A percentile compares a stretch with the other conserved stretches of the same genome.
These are phyloP conservation scores for Cheirogaleus major DNA, from an alignment of 2,797 vertebrate genomes.

Conservation along the genomic window DNA sequence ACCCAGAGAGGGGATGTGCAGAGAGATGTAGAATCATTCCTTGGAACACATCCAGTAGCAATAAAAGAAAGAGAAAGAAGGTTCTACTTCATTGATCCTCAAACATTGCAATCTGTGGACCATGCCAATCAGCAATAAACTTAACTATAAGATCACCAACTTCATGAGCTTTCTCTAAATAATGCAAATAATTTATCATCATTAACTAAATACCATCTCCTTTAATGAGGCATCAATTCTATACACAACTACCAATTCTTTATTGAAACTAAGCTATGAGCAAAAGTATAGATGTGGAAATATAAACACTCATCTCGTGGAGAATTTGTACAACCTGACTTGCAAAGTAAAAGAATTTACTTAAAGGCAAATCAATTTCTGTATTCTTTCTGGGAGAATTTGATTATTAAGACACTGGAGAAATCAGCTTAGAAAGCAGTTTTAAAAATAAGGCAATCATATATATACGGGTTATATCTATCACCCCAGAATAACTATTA, in stretches of 20 bases:
- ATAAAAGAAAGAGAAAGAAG: not conserved
- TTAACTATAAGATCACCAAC: not conserved
- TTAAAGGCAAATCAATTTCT: not conserved
- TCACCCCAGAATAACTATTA: not conserved
- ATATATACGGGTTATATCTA: not conserved
- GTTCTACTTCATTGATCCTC: not conserved
- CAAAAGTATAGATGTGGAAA: not conserved
- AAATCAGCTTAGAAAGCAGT: not conserved
- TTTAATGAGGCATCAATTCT: not conserved
- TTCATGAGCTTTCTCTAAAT: not conserved
- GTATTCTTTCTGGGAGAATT: not conserved
- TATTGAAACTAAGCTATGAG: not conserved
- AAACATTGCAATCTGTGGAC: not conserved
- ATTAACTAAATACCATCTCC: not conserved
- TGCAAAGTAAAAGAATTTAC: constrained; percentile 23
- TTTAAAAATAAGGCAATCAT: not conserved
- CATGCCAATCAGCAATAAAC: not conserved
- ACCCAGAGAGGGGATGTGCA: not conserved
- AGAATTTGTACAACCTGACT: not conserved
- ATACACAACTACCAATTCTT: not conserved
- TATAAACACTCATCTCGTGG: not conserved
- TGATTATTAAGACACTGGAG: not conserved
- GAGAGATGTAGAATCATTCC: not conserved
- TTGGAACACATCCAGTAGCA: not conserved
- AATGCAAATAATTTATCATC: not conserved